phyloP scores from a whole-genome alignment of 2,888 invertebrate species.

The Myopa tessellatipennis region DNA sequence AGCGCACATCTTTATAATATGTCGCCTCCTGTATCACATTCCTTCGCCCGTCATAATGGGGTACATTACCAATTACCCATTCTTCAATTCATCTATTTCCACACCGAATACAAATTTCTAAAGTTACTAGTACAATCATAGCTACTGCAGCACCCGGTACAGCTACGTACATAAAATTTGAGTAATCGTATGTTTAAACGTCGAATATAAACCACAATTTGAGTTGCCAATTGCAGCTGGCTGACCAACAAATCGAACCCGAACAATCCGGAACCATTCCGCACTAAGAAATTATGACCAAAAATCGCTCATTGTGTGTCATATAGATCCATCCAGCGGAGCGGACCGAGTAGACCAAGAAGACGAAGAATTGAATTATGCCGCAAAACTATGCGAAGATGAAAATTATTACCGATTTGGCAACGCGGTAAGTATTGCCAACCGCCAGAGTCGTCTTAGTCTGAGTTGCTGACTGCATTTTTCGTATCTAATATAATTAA shows the following conservation, averaged over 20 bases:
- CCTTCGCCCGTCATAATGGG: no score
- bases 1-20: no score
- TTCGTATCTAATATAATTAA: not conserved
- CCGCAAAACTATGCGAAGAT: conserved; percentile 1
- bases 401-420: conserved; percentile 18
- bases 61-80: no score
- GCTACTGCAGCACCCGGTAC: not conserved
- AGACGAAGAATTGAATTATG: not conserved
- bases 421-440: conserved; percentile 10
- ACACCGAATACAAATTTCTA: no score
- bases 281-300: conserved; percentile 25
- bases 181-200: conserved; percentile 29
- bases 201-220: conserved; percentile 21
- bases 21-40: no score
- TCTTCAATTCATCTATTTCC: no score
- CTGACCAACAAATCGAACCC: conserved; percentile 4
- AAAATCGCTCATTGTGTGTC: conserved; percentile 30
- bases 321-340: conserved; percentile 1
- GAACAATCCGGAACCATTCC: not conserved
- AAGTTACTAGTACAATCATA: not conserved
- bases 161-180: conserved; percentile 6
- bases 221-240: not conserved
- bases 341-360: not conserved
- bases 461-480: not conserved
- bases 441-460: not conserved